Evolutionary conservation across 2,888 invertebrate genomes (phyloP).

Genomic region (Erpobdella octoculata): DNA sequence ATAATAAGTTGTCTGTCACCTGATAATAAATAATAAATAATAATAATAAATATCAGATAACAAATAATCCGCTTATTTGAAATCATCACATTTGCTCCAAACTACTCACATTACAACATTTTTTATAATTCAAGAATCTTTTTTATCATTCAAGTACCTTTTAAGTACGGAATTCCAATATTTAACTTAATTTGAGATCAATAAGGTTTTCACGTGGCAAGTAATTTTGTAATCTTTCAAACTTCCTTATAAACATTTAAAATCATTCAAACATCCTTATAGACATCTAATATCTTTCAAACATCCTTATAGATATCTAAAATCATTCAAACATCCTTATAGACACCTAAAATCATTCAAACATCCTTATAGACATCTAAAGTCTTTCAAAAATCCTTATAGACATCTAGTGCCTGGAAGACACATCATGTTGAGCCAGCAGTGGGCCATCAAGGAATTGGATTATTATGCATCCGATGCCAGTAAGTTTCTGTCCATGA

Average conservation of each 20-base stretch:
- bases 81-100: no score
- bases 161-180: no score
- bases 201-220: no score
- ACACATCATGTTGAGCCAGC: conserved; percentile 73
- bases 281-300: neutral
- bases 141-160: no score
- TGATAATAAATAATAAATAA: no score
- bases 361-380: neutral
- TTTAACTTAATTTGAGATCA: no score
- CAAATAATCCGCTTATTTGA: no score
- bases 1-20: no score
- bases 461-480: conserved; percentile 69
- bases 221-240: neutral
- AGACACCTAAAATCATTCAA: neutral
- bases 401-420: conserved; percentile 74
- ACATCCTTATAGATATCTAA: neutral
- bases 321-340: neutral
- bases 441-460: conserved; percentile 63
- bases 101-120: no score
- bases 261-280: neutral
- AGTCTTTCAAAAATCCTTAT: conserved; percentile 14
- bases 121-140: no score
- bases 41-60: no score
- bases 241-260: neutral
- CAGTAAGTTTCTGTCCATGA: conserved; percentile 67